phyloP scores from a whole-genome alignment of 2,113 vertebrate species.

The Hemiprocne comata region DNA sequence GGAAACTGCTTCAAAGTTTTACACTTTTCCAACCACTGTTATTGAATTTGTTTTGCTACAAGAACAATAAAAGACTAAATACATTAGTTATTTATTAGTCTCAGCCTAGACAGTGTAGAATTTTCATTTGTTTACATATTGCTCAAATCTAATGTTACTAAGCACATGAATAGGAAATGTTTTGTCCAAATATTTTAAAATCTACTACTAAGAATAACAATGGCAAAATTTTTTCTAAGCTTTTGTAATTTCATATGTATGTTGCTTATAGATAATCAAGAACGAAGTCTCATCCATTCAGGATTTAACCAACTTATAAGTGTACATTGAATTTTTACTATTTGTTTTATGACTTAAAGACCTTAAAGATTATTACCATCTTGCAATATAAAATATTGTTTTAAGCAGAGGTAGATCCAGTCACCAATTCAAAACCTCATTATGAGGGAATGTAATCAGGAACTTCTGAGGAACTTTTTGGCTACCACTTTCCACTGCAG shows the following conservation, averaged over 20 bases:
- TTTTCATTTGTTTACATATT: slow-evolving; percentile 42
- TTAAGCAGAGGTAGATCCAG: not conserved
- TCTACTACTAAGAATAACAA: not conserved
- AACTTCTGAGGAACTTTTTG: not conserved
- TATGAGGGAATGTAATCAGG: not conserved
- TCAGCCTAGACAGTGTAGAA: not conserved
- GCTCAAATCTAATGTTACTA: slow-evolving; percentile 42
- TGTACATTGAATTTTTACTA: not conserved
- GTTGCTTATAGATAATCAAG: not conserved
- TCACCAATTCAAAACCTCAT: not conserved
- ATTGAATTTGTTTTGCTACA: slow-evolving; percentile 53
- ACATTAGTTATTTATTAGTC: slow-evolving; percentile 30
- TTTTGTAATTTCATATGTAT: not conserved
- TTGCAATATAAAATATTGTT: not conserved
- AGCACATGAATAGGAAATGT: slow-evolving; percentile 15
- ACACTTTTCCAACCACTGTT: slow-evolving; percentile 31
- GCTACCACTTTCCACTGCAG: not conserved
- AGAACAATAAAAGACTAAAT: slow-evolving; percentile 65
- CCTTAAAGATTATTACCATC: not conserved
- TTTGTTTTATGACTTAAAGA: not conserved
- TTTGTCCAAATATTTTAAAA: slow-evolving; percentile 43
- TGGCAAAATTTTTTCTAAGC: not conserved
- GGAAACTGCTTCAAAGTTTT: slow-evolving; percentile 39
- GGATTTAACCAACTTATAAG: not conserved
- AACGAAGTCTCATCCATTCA: not conserved